Evolutionary conservation across 2,113 vertebrate species (phyloP).

Genomic region (Saguinus imperator): DNA sequence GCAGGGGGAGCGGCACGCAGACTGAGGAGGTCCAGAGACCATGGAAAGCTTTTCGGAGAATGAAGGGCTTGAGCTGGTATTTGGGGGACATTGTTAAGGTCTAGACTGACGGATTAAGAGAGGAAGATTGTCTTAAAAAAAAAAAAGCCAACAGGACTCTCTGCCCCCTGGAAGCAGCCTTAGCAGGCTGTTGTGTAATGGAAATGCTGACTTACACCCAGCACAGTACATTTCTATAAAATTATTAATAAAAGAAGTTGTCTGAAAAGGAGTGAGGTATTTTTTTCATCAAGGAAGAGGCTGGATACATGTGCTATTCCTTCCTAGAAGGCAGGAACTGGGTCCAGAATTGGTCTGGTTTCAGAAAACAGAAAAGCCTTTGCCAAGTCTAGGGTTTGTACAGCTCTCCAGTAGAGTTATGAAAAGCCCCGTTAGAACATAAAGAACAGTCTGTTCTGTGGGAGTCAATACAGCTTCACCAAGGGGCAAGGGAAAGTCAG

Average conservation of each 20-base stretch:
- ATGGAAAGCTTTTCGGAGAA: too few relatives aligned
- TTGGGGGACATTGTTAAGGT: not conserved
- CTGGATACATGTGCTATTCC: not conserved
- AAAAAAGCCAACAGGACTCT: accelerated
- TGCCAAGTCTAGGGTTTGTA: not conserved
- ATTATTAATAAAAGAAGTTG: not conserved
- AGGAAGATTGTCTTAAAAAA: too few relatives aligned
- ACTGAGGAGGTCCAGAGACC: accelerated
- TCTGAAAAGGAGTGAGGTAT: too few relatives aligned
- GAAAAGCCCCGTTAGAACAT: not conserved
- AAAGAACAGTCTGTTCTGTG: not conserved
- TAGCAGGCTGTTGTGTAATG: accelerated
- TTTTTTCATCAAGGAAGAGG: not conserved
- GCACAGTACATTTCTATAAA: not conserved
- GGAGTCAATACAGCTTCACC: not conserved
- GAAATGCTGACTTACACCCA: not conserved
- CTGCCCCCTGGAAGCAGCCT: too few relatives aligned
- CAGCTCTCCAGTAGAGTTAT: not conserved
- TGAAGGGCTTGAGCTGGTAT: not conserved
- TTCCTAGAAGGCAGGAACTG: not conserved
- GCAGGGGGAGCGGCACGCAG: not conserved
- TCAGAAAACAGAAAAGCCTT: not conserved
- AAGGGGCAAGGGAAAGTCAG: not conserved
- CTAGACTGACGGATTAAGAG: not conserved
- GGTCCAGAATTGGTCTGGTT: not conserved